Base-by-base conservation (phyloP, 23 tunicate species). In the Corella eumyota region DNA sequence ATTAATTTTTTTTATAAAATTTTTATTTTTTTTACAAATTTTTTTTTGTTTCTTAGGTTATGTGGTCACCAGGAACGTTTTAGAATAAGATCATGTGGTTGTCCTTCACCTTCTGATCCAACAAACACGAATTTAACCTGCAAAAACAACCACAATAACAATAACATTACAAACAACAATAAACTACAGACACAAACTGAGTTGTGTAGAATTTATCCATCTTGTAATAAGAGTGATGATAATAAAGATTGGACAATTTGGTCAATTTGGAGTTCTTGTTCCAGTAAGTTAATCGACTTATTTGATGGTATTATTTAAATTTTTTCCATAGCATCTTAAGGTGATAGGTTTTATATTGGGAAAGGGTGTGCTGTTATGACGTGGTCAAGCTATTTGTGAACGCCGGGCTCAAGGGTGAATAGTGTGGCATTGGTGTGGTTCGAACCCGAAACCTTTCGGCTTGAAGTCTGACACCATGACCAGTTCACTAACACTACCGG, bases 261-360 rank as follows among this genome's bases (percentile, higher is more conserved):
- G 65, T n/a, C 32, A 23, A 36, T 21, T 6, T 79, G 87, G 87
- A 79, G 77, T 55, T 50, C 40, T n/a, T 79, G 87, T 54, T 61
- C 77, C 2, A 61, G 46, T 45, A 56, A 13, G 9, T 65, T 29
- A 46, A n/a, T n/a, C n/a, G n/a, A n/a, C n/a, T n/a, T n/a, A n/a
- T n/a, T n/a, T n/a, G n/a, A n/a, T n/a, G n/a, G n/a, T n/a, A n/a
- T n/a, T n/a, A n/a, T n/a, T n/a, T n/a, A n/a, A n/a, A n/a, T n/a
- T n/a, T n/a, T n/a, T n/a, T n/a, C n/a, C n/a, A n/a, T n/a, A n/a
- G n/a, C n/a, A n/a, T n/a, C n/a, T n/a, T n/a, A n/a, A n/a, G n/a
- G n/a, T n/a, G n/a, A n/a, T n/a, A n/a, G n/a, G n/a, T n/a, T n/a
- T n/a, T n/a, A n/a, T n/a, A n/a, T n/a, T n/a, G n/a, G n/a, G n/a